These are phyloP conservation scores for Pelobates fuscus DNA, from an alignment of 2,113 vertebrate genomes.

Conservation along the genomic window DNA sequence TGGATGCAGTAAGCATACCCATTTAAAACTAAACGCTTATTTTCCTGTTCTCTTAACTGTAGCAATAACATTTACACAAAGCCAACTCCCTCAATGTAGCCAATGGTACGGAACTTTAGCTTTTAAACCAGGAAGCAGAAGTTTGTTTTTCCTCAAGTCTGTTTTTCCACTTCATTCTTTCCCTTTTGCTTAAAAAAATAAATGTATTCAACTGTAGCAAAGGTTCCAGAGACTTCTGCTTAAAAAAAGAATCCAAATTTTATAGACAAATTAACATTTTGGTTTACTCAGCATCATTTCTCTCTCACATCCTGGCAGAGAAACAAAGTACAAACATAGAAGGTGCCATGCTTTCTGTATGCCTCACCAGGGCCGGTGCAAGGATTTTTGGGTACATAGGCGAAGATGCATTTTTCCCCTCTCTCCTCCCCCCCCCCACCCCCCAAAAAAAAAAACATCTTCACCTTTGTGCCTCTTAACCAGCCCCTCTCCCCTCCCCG, in stretches of 20 bases:
- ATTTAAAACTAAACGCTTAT: background rate
- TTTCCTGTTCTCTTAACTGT: conserved; percentile 12
- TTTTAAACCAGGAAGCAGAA: conserved; percentile 18
- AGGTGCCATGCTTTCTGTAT: conserved; percentile 17
- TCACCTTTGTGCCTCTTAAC: no score
- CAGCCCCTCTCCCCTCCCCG: no score
- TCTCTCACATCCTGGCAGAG: background rate
- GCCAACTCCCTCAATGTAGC: conserved; percentile 33
- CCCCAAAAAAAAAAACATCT: no score
- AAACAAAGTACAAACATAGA: no score
- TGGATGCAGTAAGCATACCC: background rate
- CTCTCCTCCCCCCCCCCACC: no score
- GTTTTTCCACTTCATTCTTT: conserved; percentile 39
- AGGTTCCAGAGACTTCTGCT: background rate
- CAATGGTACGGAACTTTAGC: background rate
- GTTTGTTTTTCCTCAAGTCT: conserved; percentile 39
- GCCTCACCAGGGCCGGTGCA: no score
- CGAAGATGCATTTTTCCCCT: no score
- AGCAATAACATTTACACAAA: conserved; percentile 32
- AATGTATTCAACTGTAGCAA: conserved; percentile 16
- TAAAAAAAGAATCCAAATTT: conserved; percentile 2
- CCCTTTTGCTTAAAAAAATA: conserved; percentile 10
- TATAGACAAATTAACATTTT: background rate
- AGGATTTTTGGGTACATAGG: no score
- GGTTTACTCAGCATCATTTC: conserved; percentile 1